Evolutionary conservation across 2,888 invertebrate genomes (phyloP).

Genomic region (Mantis religiosa): DNA sequence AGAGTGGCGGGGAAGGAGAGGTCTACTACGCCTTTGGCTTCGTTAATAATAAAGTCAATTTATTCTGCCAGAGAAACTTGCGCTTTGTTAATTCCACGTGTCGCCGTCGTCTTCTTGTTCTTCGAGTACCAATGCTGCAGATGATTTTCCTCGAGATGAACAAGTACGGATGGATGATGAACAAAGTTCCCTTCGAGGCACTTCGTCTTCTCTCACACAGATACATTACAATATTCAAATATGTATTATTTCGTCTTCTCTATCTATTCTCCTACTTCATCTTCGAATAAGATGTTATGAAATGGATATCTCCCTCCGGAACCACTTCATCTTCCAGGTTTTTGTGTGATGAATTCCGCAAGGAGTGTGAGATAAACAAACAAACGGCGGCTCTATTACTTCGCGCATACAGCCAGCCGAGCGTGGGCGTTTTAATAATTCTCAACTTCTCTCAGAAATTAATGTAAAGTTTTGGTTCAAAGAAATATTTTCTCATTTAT

Average conservation of each 20-base stretch:
- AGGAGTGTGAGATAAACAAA: background rate
- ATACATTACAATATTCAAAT: constrained; percentile 17
- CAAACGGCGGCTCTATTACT: background rate
- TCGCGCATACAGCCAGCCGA: background rate
- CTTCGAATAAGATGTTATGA: background rate
- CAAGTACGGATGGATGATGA: background rate
- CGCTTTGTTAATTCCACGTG: constrained; percentile 9
- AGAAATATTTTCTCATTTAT: too few relatives aligned
- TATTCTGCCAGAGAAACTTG: constrained; percentile 17
- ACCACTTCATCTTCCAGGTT: background rate
- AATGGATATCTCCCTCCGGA: background rate
- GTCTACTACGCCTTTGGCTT: constrained; percentile 8
- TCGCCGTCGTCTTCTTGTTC: background rate
- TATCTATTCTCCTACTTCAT: background rate
- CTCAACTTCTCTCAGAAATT: background rate
- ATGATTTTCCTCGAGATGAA: background rate
- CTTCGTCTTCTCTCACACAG: background rate
- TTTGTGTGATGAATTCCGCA: background rate
- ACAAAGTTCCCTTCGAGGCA: background rate
- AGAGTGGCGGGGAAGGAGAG: background rate
- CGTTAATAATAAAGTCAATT: constrained; percentile 19
- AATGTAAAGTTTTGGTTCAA: background rate
- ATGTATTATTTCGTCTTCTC: constrained; percentile 1
- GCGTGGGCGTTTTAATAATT: background rate
- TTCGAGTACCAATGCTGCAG: background rate